phyloP scores from a whole-genome alignment of 2,888 invertebrate genomes.

The Anorthoa munda region DNA sequence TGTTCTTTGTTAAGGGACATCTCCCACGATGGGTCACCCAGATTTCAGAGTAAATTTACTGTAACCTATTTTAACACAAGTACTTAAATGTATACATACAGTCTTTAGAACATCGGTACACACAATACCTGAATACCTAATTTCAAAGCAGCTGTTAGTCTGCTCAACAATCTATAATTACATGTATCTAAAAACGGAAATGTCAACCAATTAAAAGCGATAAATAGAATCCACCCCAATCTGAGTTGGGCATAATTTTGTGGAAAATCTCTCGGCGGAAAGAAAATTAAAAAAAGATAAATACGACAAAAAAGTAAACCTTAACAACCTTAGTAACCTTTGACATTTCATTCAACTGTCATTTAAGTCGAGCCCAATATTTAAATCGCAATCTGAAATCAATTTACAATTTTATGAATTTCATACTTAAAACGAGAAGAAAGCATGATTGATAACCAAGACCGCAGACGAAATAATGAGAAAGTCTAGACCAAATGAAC shows the following conservation, averaged over 20 bases:
- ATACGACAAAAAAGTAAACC: background rate
- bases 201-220: too few species aligned
- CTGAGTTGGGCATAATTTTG: background rate
- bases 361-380: background rate
- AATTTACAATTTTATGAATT: constrained; percentile 10
- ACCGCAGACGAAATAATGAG: constrained; percentile 20
- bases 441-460: constrained; percentile 30
- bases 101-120: too few species aligned
- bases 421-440: background rate
- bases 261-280: background rate
- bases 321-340: too few species aligned
- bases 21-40: background rate
- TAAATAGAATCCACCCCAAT: too few species aligned
- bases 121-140: too few species aligned
- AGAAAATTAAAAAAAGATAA: background rate
- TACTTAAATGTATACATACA: too few species aligned
- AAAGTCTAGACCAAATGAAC: constrained; percentile 58
- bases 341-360: background rate
- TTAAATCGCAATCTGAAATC: constrained; percentile 1
- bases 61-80: too few species aligned
- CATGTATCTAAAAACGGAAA: too few species aligned
- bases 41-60: too few species aligned
- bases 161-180: too few species aligned
- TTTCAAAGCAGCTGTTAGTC: too few species aligned
- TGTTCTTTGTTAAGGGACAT: background rate